Conservation (phyloP, 2,888 invertebrate genomes). For the Lasius platythorax region DNA sequence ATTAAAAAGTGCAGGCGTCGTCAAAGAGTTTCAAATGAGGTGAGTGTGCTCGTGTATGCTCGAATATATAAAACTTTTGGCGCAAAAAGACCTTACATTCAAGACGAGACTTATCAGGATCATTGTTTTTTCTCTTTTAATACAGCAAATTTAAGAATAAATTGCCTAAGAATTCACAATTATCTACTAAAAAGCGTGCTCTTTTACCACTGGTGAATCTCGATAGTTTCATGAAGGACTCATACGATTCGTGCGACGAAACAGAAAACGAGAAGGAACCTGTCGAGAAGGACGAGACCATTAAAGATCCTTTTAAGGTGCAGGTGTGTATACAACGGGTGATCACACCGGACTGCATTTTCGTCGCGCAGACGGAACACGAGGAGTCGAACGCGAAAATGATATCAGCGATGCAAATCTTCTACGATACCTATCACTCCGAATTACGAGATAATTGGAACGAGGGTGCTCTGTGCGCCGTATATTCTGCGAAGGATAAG, state of each 20-base stretch:
- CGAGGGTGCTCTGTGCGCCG: conserved; percentile 87
- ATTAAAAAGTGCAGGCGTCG: conserved; percentile 5
- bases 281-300: not conserved
- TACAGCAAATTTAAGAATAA: not conserved
- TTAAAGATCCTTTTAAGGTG: conserved; percentile 85
- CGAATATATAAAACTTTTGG: not conserved
- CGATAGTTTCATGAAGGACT: not conserved
- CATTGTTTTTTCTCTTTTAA: not conserved
- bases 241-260: not conserved
- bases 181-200: not conserved
- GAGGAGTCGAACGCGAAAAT: conserved; percentile 86
- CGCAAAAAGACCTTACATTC: not conserved
- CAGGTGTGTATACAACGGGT: conserved; percentile 87
- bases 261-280: not conserved
- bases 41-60: not conserved
- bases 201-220: not conserved
- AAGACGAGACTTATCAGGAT: not conserved
- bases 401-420: conserved; percentile 87
- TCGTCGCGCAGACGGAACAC: conserved; percentile 87
- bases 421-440: conserved; percentile 84
- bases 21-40: not conserved
- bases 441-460: conserved; percentile 85
- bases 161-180: not conserved
- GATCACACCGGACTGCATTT: conserved; percentile 88
- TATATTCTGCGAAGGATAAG: conserved; percentile 86